Percentiles rank a stretch among this genome's conserved stretches.
Conservation (phyloP, 2,113 vertebrate species). For the Phocoena sinus region DNA sequence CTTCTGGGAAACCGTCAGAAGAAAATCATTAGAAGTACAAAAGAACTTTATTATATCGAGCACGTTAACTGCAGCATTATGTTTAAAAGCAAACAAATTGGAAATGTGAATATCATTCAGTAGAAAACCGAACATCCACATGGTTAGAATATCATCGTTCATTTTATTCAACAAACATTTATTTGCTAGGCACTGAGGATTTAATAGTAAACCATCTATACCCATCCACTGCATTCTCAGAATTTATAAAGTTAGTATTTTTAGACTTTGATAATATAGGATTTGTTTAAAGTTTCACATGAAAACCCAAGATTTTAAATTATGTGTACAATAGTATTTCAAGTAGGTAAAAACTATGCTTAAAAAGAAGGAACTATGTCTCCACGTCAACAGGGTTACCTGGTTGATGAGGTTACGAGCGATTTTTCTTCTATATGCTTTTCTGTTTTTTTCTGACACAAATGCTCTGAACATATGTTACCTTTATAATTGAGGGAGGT, state of each 20-base stretch:
- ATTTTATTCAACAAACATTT: background rate
- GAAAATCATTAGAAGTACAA: constrained; percentile 35
- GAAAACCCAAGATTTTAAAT: background rate
- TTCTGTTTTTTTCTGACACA: background rate
- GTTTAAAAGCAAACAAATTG: background rate
- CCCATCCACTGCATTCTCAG: background rate
- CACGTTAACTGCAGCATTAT: background rate
- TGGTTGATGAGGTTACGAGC: background rate
- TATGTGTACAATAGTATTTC: background rate
- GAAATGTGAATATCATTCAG: background rate
- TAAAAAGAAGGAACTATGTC: background rate
- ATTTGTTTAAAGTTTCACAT: background rate
- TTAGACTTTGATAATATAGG: background rate
- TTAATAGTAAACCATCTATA: background rate
- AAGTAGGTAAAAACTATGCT: background rate
- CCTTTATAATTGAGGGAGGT: background rate
- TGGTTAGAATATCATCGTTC: background rate
- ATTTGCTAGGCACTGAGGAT: background rate
- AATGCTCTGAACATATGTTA: background rate
- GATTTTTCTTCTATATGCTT: background rate
- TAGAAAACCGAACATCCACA: background rate
- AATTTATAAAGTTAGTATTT: background rate
- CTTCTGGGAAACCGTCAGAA: constrained; percentile 31
- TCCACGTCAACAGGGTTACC: background rate
- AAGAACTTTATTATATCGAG: background rate